A percentile compares a stretch with the other conserved stretches of the same genome.
Conservation (phyloP, 2,888 invertebrate species). For the Copidosoma aretas region DNA sequence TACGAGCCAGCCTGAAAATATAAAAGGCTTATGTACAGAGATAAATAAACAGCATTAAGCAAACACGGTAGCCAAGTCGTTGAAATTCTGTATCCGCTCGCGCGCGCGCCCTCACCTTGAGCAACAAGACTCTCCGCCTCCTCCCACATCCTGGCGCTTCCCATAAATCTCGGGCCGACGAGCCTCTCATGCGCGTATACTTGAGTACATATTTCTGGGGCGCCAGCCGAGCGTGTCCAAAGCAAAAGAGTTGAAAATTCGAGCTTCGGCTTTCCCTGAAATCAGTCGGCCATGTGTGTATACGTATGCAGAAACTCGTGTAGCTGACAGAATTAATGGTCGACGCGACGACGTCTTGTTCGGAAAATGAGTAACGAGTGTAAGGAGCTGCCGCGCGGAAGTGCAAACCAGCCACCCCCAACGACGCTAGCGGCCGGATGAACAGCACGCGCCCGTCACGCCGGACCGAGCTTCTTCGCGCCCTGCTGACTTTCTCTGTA, state of each 20-base stretch:
- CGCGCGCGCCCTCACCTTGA: conserved; percentile 3
- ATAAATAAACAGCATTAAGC: conserved; percentile 32
- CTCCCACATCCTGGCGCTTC: neutral
- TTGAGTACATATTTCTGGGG: neutral
- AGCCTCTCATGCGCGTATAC: too few relatives aligned
- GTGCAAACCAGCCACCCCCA: conserved; percentile 26
- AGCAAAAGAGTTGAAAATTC: neutral
- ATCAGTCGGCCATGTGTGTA: conserved; percentile 56
- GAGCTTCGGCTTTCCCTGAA: conserved; percentile 50
- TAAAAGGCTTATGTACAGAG: conserved; percentile 33
- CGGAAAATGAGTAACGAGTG: conserved; percentile 51
- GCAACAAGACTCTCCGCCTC: neutral
- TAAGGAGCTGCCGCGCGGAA: neutral
- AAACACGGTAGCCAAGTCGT: conserved; percentile 11
- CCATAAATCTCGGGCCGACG: conserved; percentile 20
- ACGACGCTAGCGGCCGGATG: conserved; percentile 31
- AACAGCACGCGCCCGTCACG: too few relatives aligned
- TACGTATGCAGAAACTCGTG: too few relatives aligned
- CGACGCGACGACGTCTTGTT: conserved; percentile 53
- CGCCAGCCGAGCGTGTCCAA: neutral
- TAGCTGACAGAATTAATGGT: conserved; percentile 55
- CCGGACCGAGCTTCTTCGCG: neutral
- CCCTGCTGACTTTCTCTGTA: neutral
- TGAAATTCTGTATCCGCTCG: conserved; percentile 21
- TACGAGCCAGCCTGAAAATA: conserved; percentile 23